Evolutionary conservation across 2,797 vertebrate genomes (phyloP).

Genomic region (Mormyrops attenuatus): DNA sequence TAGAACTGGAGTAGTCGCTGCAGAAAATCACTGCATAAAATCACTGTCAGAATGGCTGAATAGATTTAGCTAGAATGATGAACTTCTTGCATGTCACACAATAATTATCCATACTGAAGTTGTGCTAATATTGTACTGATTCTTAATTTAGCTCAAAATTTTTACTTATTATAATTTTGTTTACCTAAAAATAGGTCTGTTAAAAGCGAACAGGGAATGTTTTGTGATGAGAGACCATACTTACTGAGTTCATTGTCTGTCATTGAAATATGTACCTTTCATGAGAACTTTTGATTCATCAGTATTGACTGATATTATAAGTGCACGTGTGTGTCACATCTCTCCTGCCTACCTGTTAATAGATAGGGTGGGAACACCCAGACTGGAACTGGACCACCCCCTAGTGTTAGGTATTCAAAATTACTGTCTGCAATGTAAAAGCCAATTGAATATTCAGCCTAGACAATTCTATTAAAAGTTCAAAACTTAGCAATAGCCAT

Average conservation of each 20-base stretch:
- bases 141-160: neutral
- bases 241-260: neutral
- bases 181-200: neutral
- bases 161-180: neutral
- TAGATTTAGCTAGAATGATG: neutral
- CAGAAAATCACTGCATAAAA: neutral
- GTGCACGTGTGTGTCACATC: neutral
- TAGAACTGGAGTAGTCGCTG: neutral
- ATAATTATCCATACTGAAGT: neutral
- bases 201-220: neutral
- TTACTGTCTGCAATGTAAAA: neutral
- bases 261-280: neutral
- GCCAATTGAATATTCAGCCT: neutral
- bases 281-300: neutral
- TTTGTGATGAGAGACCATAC: neutral
- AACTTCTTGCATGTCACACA: neutral
- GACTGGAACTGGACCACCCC: slow-evolving; percentile 31
- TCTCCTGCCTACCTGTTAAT: neutral
- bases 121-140: neutral
- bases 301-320: neutral
- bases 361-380: neutral
- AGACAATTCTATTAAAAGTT: neutral
- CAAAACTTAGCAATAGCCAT: neutral
- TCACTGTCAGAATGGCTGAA: neutral
- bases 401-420: slow-evolving; percentile 29